These are phyloP conservation scores for Sciurus carolinensis DNA, from an alignment of 2,797 vertebrate species.

Conservation along the genomic window DNA sequence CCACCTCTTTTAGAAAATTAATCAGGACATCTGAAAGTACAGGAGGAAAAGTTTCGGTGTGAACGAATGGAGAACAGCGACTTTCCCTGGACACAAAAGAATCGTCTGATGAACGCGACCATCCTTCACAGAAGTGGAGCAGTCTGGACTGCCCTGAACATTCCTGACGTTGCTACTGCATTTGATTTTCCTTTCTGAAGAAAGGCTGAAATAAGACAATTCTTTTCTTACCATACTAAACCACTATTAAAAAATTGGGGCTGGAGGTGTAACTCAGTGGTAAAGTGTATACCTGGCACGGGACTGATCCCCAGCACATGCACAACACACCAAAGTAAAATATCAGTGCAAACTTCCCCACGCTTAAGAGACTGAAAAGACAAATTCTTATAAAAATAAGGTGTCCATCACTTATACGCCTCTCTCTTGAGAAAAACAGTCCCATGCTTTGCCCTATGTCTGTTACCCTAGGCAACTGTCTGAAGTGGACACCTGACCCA, in stretches of 20 bases:
- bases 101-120: background rate
- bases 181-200: slow-evolving; percentile 4
- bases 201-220: background rate
- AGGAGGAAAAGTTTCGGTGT: background rate
- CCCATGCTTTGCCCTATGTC: background rate
- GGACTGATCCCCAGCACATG: background rate
- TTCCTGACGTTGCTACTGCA: background rate
- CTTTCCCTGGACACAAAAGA: background rate
- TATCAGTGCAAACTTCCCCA: background rate
- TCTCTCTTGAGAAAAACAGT: background rate
- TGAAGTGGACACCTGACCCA: background rate
- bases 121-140: background rate
- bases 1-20: slow-evolving; percentile 92
- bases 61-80: background rate
- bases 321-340: too few species aligned
- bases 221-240: background rate
- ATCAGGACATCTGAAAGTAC: slow-evolving; percentile 90
- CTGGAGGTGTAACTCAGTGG: background rate
- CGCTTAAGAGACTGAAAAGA: background rate
- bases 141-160: background rate
- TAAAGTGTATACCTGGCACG: background rate
- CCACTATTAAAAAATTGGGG: background rate
- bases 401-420: background rate
- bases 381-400: slow-evolving; percentile 47
- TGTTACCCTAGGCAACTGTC: background rate